A percentile compares a stretch with the other conserved stretches of the same genome.
Evolutionary conservation across 2,888 invertebrate species (phyloP).

Genomic region (Fabriciana adippe): DNA sequence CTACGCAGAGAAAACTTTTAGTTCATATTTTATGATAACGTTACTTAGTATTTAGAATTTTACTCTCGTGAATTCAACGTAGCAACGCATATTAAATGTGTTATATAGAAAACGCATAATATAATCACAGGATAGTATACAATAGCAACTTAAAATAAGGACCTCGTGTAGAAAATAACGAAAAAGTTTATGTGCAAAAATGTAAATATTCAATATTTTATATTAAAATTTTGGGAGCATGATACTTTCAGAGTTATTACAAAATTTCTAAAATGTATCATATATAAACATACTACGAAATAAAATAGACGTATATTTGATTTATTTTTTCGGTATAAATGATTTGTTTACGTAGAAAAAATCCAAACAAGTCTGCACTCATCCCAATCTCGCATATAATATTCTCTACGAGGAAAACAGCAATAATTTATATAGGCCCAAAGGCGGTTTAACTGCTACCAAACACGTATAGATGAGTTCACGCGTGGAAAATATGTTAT

Average conservation of each 20-base stretch:
- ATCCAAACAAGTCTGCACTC: constrained; percentile 66
- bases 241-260: too few species aligned
- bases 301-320: constrained; percentile 49
- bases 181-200: too few species aligned
- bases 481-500: too few species aligned
- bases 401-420: constrained; percentile 68
- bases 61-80: background rate
- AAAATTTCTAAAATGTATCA: too few species aligned
- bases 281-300: constrained; percentile 7
- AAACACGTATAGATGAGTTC: background rate
- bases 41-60: background rate
- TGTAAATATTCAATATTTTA: too few species aligned
- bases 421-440: constrained; percentile 62
- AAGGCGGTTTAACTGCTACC: constrained; percentile 43
- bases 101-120: background rate
- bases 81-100: background rate
- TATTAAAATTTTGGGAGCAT: too few species aligned
- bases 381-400: constrained; percentile 53
- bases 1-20: constrained; percentile 2
- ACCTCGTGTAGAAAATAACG: too few species aligned
- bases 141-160: too few species aligned
- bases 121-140: background rate
- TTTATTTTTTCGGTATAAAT: constrained; percentile 66
- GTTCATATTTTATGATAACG: background rate
- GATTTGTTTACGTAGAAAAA: constrained; percentile 70